Percentiles rank a stretch among this genome's conserved stretches.
These are phyloP conservation scores for Girardinus metallicus DNA, from an alignment of 2,797 vertebrate species.

Conservation along the genomic window DNA sequence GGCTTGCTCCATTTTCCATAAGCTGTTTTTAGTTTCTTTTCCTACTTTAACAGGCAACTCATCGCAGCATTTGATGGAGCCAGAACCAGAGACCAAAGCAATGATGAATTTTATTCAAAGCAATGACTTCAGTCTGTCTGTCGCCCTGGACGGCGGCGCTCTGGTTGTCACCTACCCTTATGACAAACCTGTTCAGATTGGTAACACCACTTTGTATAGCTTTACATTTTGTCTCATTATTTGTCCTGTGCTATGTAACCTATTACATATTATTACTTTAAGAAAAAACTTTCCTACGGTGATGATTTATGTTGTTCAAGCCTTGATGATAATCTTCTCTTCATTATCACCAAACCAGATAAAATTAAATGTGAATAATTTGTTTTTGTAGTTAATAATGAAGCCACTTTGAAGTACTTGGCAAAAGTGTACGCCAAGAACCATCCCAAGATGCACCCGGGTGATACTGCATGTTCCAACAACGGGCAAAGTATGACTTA, in stretches of 20 bases:
- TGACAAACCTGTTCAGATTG: slow-evolving; percentile 92
- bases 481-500: slow-evolving; percentile 77
- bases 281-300: neutral
- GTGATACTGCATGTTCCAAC: slow-evolving; percentile 89
- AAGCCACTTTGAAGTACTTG: slow-evolving; percentile 93
- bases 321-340: neutral
- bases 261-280: neutral
- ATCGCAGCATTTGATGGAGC: slow-evolving; percentile 77
- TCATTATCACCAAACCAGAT: neutral
- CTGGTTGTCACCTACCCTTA: slow-evolving; percentile 94
- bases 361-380: slow-evolving; percentile 2
- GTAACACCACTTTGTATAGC: slow-evolving; percentile 69
- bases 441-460: slow-evolving; percentile 92
- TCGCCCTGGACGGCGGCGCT: slow-evolving; percentile 93
- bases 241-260: neutral
- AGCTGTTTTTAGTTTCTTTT: slow-evolving; percentile 8
- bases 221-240: neutral
- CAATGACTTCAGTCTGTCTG: slow-evolving; percentile 89
- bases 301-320: neutral
- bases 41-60: slow-evolving; percentile 85
- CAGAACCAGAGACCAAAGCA: slow-evolving; percentile 91
- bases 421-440: slow-evolving; percentile 93
- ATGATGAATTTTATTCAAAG: slow-evolving; percentile 92
- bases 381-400: slow-evolving; percentile 87
- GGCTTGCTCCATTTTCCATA: neutral